Evolutionary conservation across 2,797 vertebrate genomes (phyloP).

Genomic region (Oceanodroma leucorhoa): DNA sequence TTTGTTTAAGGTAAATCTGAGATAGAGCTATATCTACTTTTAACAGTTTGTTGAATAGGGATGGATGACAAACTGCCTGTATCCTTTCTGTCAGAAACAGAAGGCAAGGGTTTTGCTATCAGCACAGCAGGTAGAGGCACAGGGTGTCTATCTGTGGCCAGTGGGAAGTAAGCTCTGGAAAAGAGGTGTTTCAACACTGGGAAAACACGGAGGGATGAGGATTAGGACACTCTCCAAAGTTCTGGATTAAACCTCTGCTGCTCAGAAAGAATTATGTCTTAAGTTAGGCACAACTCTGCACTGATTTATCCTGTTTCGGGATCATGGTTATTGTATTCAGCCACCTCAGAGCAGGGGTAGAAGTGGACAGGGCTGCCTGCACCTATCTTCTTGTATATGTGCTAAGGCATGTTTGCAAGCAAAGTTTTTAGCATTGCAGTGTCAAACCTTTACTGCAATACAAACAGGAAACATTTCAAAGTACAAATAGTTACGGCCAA

Average conservation of each 20-base stretch:
- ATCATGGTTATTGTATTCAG: background rate
- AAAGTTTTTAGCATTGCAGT: background rate
- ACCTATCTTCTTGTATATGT: too few species aligned
- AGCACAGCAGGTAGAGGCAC: background rate
- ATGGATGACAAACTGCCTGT: background rate
- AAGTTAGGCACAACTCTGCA: background rate
- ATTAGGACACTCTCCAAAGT: rapidly evolving
- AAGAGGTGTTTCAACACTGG: background rate
- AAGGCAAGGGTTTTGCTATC: background rate
- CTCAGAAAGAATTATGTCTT: background rate
- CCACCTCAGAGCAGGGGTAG: too few species aligned
- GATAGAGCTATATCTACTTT: background rate
- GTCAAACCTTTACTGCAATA: background rate
- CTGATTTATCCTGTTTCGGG: background rate
- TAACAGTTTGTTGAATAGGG: background rate
- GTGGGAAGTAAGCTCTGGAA: background rate
- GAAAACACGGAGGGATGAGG: background rate
- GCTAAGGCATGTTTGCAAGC: background rate
- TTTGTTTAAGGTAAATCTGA: background rate
- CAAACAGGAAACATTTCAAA: background rate
- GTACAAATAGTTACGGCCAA: background rate
- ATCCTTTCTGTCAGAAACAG: background rate
- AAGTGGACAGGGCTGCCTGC: background rate
- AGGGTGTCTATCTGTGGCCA: background rate
- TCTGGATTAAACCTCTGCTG: background rate